A percentile compares a stretch with the other conserved stretches of the same genome.
phyloP scores from a whole-genome alignment of 2,888 invertebrate genomes.

The Hyles lineata region DNA sequence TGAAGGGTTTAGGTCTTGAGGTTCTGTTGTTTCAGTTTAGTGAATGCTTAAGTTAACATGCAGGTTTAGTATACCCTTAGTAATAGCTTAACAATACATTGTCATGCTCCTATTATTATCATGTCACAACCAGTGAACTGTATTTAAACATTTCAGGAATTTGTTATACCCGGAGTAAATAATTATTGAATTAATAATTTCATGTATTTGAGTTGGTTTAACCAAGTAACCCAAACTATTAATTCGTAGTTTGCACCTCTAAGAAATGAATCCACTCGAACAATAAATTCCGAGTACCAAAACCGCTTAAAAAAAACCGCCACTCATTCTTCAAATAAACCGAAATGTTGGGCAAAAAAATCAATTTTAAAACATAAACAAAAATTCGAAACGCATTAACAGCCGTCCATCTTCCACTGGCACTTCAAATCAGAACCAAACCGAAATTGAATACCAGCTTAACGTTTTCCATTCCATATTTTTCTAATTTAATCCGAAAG shows the following conservation, averaged over 20 bases:
- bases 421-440: conserved; percentile 30
- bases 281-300: not conserved
- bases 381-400: conserved; percentile 14
- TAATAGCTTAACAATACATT: too few relatives aligned
- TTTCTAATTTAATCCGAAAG: conserved; percentile 12
- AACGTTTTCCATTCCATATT: conserved; percentile 27
- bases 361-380: conserved; percentile 2
- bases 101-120: too few relatives aligned
- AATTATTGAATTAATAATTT: not conserved
- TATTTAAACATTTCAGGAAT: not conserved
- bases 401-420: conserved; percentile 17
- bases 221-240: too few relatives aligned
- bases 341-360: not conserved
- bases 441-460: conserved; percentile 20
- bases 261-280: too few relatives aligned
- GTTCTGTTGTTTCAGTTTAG: not conserved
- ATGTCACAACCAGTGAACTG: too few relatives aligned
- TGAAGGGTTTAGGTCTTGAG: conserved; percentile 36
- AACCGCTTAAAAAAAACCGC: not conserved
- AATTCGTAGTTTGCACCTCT: too few relatives aligned
- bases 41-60: not conserved
- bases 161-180: not conserved
- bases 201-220: not conserved
- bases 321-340: not conserved
- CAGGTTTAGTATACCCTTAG: too few relatives aligned